Percentiles rank a stretch among this genome's conserved stretches.
Evolutionary conservation across 2,888 invertebrate species (phyloP).

Genomic region (Gasteruption jaculator): DNA sequence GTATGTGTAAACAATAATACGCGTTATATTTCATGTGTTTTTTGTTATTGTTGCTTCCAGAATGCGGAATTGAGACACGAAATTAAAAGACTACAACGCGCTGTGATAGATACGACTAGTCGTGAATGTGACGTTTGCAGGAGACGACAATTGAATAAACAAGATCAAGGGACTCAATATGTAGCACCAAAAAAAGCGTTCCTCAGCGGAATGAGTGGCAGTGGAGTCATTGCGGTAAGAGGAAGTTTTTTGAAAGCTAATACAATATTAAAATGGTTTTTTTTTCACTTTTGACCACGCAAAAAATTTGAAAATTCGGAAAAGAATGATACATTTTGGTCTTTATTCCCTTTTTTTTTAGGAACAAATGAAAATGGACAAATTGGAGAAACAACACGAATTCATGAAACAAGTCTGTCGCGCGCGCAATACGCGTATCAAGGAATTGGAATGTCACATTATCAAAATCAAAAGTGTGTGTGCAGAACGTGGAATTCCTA

Average conservation of each 20-base stretch:
- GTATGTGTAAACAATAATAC: neutral
- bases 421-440: constrained; percentile 46
- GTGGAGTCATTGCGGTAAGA: constrained; percentile 36
- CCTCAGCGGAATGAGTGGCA: constrained; percentile 29
- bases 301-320: constrained; percentile 6
- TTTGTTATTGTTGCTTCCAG: constrained; percentile 21
- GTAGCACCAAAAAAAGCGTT: constrained; percentile 25
- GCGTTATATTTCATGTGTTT: neutral
- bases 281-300: constrained; percentile 13
- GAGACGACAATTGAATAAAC: constrained; percentile 28
- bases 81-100: constrained; percentile 27
- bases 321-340: constrained; percentile 2
- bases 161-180: constrained; percentile 35
- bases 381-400: constrained; percentile 54
- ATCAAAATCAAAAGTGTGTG: too few relatives aligned
- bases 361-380: constrained; percentile 56
- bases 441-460: constrained; percentile 32
- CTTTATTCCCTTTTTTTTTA: constrained; percentile 35
- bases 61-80: constrained; percentile 27
- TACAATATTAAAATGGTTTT: neutral
- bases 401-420: constrained; percentile 54
- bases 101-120: constrained; percentile 23
- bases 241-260: constrained; percentile 1
- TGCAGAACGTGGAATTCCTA: too few relatives aligned
- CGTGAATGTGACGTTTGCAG: constrained; percentile 36